A percentile compares a stretch with the other conserved stretches of the same genome.
phyloP scores from a whole-genome alignment of 1,140 invertebrate genomes.

The Octopus sinensis region DNA sequence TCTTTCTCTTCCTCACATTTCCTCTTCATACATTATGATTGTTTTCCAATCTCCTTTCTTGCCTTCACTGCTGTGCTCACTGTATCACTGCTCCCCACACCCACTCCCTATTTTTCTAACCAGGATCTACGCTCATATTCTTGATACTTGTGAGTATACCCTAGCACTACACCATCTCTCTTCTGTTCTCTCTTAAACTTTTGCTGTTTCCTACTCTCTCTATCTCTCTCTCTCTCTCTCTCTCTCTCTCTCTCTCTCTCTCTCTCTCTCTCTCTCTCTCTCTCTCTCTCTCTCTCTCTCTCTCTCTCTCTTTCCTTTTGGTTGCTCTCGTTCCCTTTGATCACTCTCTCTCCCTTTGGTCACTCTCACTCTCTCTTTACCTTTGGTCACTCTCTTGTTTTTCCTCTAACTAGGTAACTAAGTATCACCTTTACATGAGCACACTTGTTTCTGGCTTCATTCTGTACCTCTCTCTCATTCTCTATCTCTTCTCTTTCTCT shows the following conservation, averaged over 20 bases:
- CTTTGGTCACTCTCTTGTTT: not conserved
- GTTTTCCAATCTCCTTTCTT: too few species aligned
- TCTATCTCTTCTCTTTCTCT: not conserved
- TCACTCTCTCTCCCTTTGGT: not conserved
- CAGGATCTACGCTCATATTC: too few species aligned
- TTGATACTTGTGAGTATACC: too few species aligned
- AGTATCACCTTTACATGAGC: not conserved
- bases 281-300: not conserved
- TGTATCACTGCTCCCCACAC: too few species aligned
- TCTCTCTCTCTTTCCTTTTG: not conserved
- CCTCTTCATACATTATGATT: too few species aligned
- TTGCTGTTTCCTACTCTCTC: not conserved
- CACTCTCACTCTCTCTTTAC: not conserved
- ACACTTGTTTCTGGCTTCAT: not conserved
- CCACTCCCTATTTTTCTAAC: too few species aligned
- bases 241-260: not conserved
- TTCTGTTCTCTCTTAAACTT: too few species aligned
- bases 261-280: not conserved
- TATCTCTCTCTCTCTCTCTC: too few species aligned
- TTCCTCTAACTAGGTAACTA: not conserved
- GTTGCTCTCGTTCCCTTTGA: not conserved
- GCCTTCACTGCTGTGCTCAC: too few species aligned
- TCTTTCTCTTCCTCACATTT: too few species aligned
- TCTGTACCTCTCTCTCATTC: not conserved
- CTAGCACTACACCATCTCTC: too few species aligned